These are phyloP conservation scores for cat (Felis catus) DNA, from an alignment of 2,113 vertebrate species.

Conservation along the genomic window F.catus_Fca126_mat1.0 CM031414.1:81921501-81922000, in stretches of 20 bases:
- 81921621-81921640: background rate
- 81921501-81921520: background rate
- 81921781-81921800: background rate
- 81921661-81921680: background rate
- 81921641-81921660: background rate
- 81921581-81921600: background rate
- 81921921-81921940: too few relatives aligned
- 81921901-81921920: too few relatives aligned
- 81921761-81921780: background rate
- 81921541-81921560: background rate
- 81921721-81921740: background rate
- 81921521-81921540: background rate
- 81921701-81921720: background rate
- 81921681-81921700: background rate
- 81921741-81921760: background rate
- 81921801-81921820: constrained; percentile 35
- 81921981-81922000: too few relatives aligned
- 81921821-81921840: background rate
- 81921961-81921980: too few relatives aligned
- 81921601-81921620: background rate
- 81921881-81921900: too few relatives aligned
- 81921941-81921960: too few relatives aligned
- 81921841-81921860: background rate
- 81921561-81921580: background rate
- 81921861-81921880: background rate